A percentile compares a stretch with the other conserved stretches of the same genome.
These are phyloP conservation scores for Papilio polytes DNA, from an alignment of 1,140 invertebrate genomes.

Conservation along the genomic window DNA sequence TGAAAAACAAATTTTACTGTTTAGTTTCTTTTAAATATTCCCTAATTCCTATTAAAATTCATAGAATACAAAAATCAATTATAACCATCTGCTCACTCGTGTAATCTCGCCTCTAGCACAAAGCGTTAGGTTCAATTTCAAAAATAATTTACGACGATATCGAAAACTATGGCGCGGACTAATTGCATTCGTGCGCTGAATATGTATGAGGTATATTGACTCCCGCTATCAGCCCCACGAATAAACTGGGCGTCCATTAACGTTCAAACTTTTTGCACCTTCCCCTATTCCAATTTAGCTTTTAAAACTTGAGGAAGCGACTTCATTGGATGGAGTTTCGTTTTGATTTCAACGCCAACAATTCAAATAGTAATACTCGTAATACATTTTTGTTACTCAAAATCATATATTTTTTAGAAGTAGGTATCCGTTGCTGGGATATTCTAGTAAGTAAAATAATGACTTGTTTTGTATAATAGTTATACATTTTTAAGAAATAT, in stretches of 20 bases:
- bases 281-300: neutral
- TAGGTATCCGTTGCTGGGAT: too few relatives aligned
- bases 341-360: neutral
- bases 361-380: neutral
- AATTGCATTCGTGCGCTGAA: conserved; percentile 20
- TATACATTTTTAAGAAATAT: too few relatives aligned
- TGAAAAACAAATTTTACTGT: neutral
- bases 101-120: conserved; percentile 16
- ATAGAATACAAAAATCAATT: neutral
- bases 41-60: neutral
- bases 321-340: neutral
- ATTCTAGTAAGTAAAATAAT: too few relatives aligned
- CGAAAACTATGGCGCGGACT: conserved; percentile 22
- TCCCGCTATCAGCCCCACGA: conserved; percentile 11
- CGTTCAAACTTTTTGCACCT: conserved; percentile 14
- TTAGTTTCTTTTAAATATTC: neutral
- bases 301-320: neutral
- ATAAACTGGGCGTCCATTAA: conserved; percentile 25
- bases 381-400: too few relatives aligned
- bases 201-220: conserved; percentile 25
- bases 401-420: too few relatives aligned
- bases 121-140: conserved; percentile 19
- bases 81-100: neutral
- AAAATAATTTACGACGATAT: conserved; percentile 23
- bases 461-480: too few relatives aligned